These are phyloP conservation scores for Aspidiotus rigidus DNA, from an alignment of 2,888 invertebrate species.

Conservation along the genomic window DNA sequence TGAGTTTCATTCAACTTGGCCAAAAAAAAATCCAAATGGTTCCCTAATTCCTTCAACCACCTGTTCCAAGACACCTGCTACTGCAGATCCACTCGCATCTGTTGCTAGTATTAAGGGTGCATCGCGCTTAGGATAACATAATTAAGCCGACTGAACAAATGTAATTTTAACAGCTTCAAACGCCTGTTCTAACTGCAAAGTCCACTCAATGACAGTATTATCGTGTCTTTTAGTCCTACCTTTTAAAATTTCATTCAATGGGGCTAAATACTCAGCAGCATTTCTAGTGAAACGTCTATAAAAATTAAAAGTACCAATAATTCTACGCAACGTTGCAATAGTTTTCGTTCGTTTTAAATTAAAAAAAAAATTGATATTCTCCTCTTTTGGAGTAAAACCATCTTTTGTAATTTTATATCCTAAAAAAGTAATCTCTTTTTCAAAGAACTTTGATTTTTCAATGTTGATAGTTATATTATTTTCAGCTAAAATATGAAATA, in stretches of 20 bases:
- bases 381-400: background rate
- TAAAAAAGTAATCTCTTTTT: background rate
- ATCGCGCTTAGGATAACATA: background rate
- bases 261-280: background rate
- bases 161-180: background rate
- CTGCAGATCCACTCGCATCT: background rate
- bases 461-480: background rate
- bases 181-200: background rate
- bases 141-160: background rate
- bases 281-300: background rate
- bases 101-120: background rate
- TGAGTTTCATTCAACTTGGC: background rate
- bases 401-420: background rate
- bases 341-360: constrained; percentile 2
- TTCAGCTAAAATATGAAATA: background rate
- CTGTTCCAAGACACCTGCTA: background rate
- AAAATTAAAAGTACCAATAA: background rate
- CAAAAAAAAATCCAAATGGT: background rate
- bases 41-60: background rate
- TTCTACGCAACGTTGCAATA: background rate
- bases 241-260: background rate
- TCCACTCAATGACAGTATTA: background rate
- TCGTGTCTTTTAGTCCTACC: background rate
- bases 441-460: background rate
- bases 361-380: background rate